phyloP scores from a whole-genome alignment of 2,113 vertebrate genomes.

The Smithornis capensis region DNA sequence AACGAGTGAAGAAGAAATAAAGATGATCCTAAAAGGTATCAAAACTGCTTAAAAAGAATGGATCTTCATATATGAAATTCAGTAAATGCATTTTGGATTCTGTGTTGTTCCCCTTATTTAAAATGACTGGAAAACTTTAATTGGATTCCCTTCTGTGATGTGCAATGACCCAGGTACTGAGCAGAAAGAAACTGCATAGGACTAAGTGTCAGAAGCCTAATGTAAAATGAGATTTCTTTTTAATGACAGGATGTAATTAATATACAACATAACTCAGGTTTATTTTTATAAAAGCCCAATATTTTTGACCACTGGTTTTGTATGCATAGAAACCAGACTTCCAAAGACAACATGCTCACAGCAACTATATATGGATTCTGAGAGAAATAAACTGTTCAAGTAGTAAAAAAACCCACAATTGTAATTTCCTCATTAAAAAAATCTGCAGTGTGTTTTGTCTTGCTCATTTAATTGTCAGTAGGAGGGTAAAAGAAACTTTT shows the following conservation, averaged over 20 bases:
- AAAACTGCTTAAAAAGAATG: not conserved
- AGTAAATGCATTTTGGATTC: not conserved
- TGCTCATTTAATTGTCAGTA: not conserved
- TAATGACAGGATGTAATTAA: not conserved
- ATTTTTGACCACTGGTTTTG: not conserved
- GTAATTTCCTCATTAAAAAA: not conserved
- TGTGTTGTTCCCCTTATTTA: not conserved
- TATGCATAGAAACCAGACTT: not conserved
- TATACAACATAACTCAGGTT: not conserved
- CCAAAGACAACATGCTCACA: not conserved
- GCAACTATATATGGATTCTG: not conserved
- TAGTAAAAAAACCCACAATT: not conserved
- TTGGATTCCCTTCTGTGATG: not conserved
- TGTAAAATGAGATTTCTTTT: not conserved
- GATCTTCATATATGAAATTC: not conserved
- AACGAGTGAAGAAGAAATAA: not conserved
- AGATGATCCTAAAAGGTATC: not conserved
- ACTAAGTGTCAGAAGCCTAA: not conserved
- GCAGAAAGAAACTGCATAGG: not conserved
- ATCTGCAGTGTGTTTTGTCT: not conserved
- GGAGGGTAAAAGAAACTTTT: not conserved
- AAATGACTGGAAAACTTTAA: not conserved
- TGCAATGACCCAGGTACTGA: not conserved
- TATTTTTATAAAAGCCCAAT: not conserved
- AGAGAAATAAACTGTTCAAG: not conserved